These are phyloP conservation scores for Antheraea yamamai DNA, from an alignment of 2,888 invertebrate genomes.

Conservation along the genomic window DNA sequence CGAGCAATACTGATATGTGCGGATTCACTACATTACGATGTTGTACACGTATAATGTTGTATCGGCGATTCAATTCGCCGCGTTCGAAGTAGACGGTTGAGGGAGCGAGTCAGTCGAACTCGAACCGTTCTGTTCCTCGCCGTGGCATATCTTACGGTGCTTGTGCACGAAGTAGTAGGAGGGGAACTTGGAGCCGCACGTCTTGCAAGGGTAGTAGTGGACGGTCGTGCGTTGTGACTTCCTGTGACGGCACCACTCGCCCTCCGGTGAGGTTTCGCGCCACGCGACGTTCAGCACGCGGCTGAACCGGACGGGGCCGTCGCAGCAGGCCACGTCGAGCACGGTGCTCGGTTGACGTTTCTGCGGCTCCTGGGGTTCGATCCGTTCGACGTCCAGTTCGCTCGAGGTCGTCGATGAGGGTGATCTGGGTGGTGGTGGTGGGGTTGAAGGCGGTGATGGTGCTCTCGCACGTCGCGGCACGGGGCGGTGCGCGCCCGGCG, in stretches of 20 bases:
- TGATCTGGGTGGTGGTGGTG: constrained; percentile 48
- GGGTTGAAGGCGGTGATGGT: constrained; percentile 59
- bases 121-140: constrained; percentile 74
- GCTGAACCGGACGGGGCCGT: constrained; percentile 93
- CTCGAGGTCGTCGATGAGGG: constrained; percentile 71
- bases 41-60: constrained; percentile 7
- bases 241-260: constrained; percentile 93
- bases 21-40: constrained; percentile 37
- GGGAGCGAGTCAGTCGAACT: constrained; percentile 36
- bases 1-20: constrained; percentile 55
- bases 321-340: constrained; percentile 94
- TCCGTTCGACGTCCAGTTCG: constrained; percentile 70
- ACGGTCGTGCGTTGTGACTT: constrained; percentile 89
- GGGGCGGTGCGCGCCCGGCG: constrained; percentile 75
- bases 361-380: constrained; percentile 59
- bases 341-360: constrained; percentile 76
- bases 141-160: constrained; percentile 92
- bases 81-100: constrained; percentile 59
- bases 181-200: constrained; percentile 95
- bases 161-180: constrained; percentile 97
- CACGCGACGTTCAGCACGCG: constrained; percentile 93
- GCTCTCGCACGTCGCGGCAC: constrained; percentile 65
- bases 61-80: constrained; percentile 34
- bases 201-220: constrained; percentile 96
- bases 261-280: constrained; percentile 69